Percentiles rank a stretch among this genome's conserved stretches.
These are phyloP conservation scores for Glaucidium brasilianum DNA, from an alignment of 2,113 vertebrate genomes.

Conservation along the genomic window DNA sequence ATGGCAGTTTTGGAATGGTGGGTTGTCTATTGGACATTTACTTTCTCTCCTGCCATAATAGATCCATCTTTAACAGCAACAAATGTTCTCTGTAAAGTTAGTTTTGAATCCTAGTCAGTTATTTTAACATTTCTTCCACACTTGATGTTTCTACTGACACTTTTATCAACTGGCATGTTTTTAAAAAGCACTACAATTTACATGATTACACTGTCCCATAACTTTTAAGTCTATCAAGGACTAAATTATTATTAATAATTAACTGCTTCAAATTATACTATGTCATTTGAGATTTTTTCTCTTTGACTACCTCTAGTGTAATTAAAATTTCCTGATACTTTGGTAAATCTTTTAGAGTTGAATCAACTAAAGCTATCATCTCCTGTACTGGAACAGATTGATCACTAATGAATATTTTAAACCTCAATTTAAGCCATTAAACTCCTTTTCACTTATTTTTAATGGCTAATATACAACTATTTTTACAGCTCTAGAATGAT, in stretches of 20 bases:
- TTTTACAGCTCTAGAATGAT: constrained; percentile 10
- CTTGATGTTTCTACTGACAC: background rate
- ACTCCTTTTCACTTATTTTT: constrained; percentile 16
- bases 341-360: background rate
- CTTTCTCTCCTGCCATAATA: background rate
- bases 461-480: background rate
- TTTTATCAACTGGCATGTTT: background rate
- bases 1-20: background rate
- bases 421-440: constrained; percentile 3
- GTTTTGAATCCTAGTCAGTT: background rate
- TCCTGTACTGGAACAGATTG: background rate
- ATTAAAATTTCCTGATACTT: constrained; percentile 24
- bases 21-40: background rate
- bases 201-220: background rate
- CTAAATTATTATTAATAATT: background rate
- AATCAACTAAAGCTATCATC: background rate
- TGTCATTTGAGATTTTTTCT: background rate
- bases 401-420: constrained; percentile 45
- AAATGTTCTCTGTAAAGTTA: background rate
- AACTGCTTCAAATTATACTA: background rate
- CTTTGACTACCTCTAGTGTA: background rate
- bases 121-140: background rate
- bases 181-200: background rate
- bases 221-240: background rate
- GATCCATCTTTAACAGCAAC: background rate